Conservation (phyloP, 1,140 invertebrate species). For the Drosophila kepulauana region DNA sequence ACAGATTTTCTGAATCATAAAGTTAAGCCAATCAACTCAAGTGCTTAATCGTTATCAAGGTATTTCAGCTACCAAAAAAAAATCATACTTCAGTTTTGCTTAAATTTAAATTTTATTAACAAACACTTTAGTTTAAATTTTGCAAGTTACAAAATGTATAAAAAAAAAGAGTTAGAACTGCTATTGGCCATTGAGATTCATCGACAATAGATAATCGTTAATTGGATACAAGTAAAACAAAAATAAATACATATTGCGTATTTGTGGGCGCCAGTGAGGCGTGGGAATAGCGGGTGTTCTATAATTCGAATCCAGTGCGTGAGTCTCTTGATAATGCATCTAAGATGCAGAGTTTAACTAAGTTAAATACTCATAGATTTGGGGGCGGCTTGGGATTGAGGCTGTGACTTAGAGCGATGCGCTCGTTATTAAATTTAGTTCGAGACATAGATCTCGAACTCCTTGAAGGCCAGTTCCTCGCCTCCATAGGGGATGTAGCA, state of each 20-base stretch:
- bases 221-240: slow-evolving; percentile 26
- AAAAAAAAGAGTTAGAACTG: slow-evolving; percentile 9
- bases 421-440: slow-evolving; percentile 47
- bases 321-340: slow-evolving; percentile 30
- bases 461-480: slow-evolving; percentile 89
- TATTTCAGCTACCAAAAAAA: neutral
- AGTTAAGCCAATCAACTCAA: neutral
- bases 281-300: slow-evolving; percentile 10
- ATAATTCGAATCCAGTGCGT: slow-evolving; percentile 32
- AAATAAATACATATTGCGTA: slow-evolving; percentile 21
- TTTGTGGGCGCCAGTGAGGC: slow-evolving; percentile 7
- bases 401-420: neutral
- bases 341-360: slow-evolving; percentile 40
- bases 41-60: too few species aligned
- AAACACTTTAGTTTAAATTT: slow-evolving; percentile 25
- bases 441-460: slow-evolving; percentile 90
- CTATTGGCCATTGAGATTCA: slow-evolving; percentile 30
- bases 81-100: neutral
- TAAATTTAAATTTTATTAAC: slow-evolving; percentile 37
- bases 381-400: neutral
- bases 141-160: slow-evolving; percentile 28
- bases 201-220: slow-evolving; percentile 24
- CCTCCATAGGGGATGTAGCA: slow-evolving; percentile 91
- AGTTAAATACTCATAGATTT: slow-evolving; percentile 29
- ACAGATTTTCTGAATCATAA: slow-evolving; percentile 5